Base-by-base conservation (phyloP, 2,113 vertebrate species). In the Spea multiplicata region DNA sequence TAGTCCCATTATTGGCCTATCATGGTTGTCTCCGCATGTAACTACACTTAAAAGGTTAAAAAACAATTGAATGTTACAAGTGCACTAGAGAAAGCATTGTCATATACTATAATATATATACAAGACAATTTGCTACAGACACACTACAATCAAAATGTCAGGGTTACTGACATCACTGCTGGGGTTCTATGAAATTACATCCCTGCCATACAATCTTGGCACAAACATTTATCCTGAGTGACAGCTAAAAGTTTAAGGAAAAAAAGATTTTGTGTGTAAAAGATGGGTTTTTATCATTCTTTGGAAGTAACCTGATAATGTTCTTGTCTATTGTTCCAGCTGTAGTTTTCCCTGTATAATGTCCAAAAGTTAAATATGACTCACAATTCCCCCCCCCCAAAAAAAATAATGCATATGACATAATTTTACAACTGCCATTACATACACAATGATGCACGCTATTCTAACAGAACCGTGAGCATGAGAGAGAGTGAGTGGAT, bases 121-220 rank as follows among this genome's bases (percentile, higher is more conserved):
- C 12, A 83, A 83, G 75, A 55, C 68, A 71, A 68, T 68, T 82
- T 76, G 78, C 76, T 82, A 79, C 62, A 86, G 81, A 83, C 81
- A 83, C 0, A 0, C 57, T 84, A 64, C 72, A 84, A 86, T 85
- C 86, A 87, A 3, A 48, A 83, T 9, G 44, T 86, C 81, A 86
- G 49, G 59, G 84, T 75, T 76, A 0, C 8, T 82, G 73, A 84
- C 82, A 86, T 17, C 78, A 46, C 78, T 76, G 81, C 52, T 59
- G 69, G 85, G 70, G 78, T 81, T 79, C 78, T 71, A 80, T 80
- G 55, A 62, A 80, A 76, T 83, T 84, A 80, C 67, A 80, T 47
- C 30, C 16, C 52, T 64, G 45, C 53, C 76, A 76, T 45, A 57
- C 50, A 66, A 79, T 76, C 75, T 80, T 45, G 69, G 70, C 61